Evolutionary conservation across 2,113 vertebrate genomes (phyloP).

Genomic region (Rallus limicola): DNA sequence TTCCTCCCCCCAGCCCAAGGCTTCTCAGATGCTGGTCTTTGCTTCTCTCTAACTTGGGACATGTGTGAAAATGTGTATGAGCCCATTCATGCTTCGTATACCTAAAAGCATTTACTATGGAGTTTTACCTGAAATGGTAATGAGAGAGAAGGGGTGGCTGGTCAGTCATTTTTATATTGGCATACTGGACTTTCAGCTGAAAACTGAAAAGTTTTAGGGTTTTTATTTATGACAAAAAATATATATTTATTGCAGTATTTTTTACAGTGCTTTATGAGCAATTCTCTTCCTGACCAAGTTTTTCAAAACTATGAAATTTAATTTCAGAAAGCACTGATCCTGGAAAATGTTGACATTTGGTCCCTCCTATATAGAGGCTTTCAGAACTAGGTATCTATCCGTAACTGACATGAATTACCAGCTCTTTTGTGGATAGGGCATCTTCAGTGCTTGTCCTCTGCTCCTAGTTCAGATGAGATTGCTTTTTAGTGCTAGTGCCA

Average conservation of each 20-base stretch:
- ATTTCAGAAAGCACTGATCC: background rate
- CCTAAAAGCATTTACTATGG: background rate
- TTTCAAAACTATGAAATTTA: background rate
- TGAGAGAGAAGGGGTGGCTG: background rate
- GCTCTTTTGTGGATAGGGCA: background rate
- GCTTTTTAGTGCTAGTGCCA: background rate
- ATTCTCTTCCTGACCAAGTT: background rate
- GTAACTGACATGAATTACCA: background rate
- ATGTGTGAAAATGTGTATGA: background rate
- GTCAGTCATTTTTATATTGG: background rate
- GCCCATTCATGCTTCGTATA: background rate
- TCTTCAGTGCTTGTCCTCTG: background rate
- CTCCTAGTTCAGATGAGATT: background rate
- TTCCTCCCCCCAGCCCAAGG: background rate
- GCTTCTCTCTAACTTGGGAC: background rate
- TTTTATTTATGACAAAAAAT: background rate
- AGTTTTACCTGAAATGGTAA: background rate
- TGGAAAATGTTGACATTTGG: background rate
- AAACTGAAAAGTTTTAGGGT: background rate
- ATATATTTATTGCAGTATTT: background rate
- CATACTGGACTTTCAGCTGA: background rate
- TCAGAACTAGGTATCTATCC: background rate
- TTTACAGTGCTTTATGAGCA: background rate
- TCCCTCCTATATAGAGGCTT: background rate
- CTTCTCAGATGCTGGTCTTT: background rate